Percentiles rank a stretch among this genome's conserved stretches.
Evolutionary conservation across 1,140 invertebrate genomes (phyloP).

Genomic region (Sitobion miscanthi): DNA sequence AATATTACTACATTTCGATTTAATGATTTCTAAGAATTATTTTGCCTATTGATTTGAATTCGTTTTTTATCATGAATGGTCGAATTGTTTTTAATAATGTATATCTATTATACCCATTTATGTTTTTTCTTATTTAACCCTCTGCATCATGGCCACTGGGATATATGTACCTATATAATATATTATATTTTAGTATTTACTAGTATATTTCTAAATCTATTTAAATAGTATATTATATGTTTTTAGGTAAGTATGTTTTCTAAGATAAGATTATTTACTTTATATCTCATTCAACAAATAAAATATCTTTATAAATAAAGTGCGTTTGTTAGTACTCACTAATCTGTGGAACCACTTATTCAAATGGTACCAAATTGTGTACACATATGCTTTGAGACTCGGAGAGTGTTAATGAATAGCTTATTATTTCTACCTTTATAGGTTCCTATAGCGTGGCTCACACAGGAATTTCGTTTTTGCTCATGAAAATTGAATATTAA

Average conservation of each 20-base stretch:
- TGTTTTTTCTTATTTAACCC: too few species aligned
- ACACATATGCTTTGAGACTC: neutral
- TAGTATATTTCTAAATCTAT: neutral
- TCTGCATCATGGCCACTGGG: too few species aligned
- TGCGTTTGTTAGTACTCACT: too few species aligned
- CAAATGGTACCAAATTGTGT: too few species aligned
- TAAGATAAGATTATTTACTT: neutral
- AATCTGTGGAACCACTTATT: too few species aligned
- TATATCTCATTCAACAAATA: neutral
- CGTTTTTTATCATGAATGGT: neutral
- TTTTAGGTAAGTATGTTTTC: neutral
- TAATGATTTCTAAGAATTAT: neutral
- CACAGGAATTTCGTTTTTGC: neutral
- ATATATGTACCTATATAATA: too few species aligned
- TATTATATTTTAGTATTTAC: neutral
- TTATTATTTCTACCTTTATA: too few species aligned
- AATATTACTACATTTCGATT: neutral
- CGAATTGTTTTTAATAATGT: neutral
- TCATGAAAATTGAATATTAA: neutral
- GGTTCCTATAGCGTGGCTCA: neutral
- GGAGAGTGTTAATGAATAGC: neutral
- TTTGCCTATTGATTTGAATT: neutral
- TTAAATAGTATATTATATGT: neutral
- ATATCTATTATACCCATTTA: too few species aligned
- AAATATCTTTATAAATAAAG: neutral